These are phyloP conservation scores for Colaptes auratus DNA, from an alignment of 2,113 vertebrate genomes.

Conservation along the genomic window DNA sequence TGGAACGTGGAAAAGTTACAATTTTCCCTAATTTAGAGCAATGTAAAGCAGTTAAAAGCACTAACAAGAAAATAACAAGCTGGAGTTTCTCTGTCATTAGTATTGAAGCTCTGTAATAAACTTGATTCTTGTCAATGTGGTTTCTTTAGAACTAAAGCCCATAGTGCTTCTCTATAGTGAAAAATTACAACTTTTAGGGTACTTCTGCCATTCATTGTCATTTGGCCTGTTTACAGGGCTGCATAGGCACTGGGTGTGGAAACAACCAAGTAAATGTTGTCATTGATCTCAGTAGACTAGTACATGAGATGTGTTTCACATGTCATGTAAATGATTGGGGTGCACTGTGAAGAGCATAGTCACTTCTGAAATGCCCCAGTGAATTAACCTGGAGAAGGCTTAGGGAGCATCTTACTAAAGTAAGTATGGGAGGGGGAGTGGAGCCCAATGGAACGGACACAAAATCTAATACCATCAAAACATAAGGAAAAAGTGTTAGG, in stretches of 20 bases:
- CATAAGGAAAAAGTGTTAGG: neutral
- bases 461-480: neutral
- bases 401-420: rapidly evolving
- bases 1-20: neutral
- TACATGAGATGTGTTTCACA: neutral
- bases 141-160: neutral
- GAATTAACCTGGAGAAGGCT: neutral
- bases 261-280: neutral
- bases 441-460: neutral
- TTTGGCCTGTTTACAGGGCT: neutral
- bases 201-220: neutral
- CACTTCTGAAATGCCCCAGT: neutral
- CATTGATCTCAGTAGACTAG: neutral
- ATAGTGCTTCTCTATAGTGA: neutral
- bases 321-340: neutral
- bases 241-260: neutral
- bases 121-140: neutral
- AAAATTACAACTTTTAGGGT: neutral
- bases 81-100: neutral
- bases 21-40: neutral
- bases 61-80: neutral
- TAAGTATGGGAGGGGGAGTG: neutral
- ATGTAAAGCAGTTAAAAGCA: neutral
- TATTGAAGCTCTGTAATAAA: neutral
- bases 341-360: neutral